Percentiles rank a stretch among this genome's conserved stretches.
These are phyloP conservation scores for Varanus komodoensis DNA, from an alignment of 2,113 vertebrate species.

Conservation along the genomic window DNA sequence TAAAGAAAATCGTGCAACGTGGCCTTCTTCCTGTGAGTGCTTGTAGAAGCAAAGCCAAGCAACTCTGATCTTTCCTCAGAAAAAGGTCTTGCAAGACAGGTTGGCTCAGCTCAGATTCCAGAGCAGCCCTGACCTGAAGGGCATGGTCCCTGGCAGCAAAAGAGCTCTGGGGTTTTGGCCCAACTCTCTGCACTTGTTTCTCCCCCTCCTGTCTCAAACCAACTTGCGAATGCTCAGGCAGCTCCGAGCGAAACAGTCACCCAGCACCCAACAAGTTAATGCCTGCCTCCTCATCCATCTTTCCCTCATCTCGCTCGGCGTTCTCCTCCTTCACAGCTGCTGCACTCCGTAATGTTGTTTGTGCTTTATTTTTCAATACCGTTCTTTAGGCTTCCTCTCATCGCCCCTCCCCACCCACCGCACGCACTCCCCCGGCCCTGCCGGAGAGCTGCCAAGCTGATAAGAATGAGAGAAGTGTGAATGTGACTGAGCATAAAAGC, in stretches of 20 bases:
- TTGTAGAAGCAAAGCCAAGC: no score
- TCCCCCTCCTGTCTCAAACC: not conserved
- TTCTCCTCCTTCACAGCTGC: conserved; percentile 39
- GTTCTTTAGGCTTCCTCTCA: conserved; percentile 17
- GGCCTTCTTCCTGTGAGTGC: no score
- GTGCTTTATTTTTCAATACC: conserved; percentile 18
- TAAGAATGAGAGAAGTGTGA: conserved; percentile 52
- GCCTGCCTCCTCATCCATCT: conserved; percentile 13
- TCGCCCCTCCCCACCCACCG: not conserved
- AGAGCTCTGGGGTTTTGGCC: not conserved
- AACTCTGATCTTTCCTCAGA: not conserved
- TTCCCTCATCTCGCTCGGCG: not conserved
- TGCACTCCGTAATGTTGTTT: not conserved
- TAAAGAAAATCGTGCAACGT: not conserved
- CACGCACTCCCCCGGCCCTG: not conserved
- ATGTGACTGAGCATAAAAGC: conserved; percentile 39
- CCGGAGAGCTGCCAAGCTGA: conserved; percentile 50
- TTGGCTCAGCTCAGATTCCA: not conserved
- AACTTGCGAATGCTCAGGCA: not conserved
- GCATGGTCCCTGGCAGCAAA: not conserved
- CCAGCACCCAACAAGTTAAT: conserved; percentile 20
- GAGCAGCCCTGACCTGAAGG: not conserved
- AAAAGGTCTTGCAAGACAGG: not conserved
- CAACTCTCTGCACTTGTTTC: not conserved
- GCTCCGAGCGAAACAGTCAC: not conserved